A percentile compares a stretch with the other conserved stretches of the same genome.
These are phyloP conservation scores for Falco novaeseelandiae DNA, from an alignment of 2,797 vertebrate species.

Conservation along the genomic window DNA sequence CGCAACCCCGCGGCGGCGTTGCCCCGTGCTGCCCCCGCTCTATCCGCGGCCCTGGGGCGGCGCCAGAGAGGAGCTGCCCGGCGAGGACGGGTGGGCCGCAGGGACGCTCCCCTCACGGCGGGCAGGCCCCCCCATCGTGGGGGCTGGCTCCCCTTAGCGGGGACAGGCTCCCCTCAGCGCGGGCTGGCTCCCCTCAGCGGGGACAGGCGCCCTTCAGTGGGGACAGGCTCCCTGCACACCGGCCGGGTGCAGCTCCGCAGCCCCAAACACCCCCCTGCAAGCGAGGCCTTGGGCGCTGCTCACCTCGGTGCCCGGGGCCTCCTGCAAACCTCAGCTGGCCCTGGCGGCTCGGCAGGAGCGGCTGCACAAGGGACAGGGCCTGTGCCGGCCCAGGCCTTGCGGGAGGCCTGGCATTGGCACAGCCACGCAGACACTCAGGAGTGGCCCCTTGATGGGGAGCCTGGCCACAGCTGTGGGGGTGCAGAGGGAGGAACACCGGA, in stretches of 20 bases:
- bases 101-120: no score
- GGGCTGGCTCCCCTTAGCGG: no score
- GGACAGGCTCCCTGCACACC: no score
- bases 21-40: neutral
- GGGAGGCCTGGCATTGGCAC: accelerated
- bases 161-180: no score
- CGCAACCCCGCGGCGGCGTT: neutral
- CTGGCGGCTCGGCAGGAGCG: neutral
- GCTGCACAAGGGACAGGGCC: no score
- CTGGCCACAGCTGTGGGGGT: neutral
- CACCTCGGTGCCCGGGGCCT: neutral
- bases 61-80: neutral
- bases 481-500: neutral
- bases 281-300: neutral
- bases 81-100: no score
- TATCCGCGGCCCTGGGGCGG: neutral
- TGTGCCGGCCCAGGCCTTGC: neutral
- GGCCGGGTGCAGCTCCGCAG: no score
- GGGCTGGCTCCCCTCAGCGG: no score
- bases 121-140: no score
- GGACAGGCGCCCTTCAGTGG: no score
- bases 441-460: neutral
- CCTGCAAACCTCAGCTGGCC: neutral
- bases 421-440: accelerated
- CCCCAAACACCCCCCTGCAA: accelerated